Evolutionary conservation across 2,113 vertebrate species (phyloP).

Genomic region (Myotis yumanensis): DNA sequence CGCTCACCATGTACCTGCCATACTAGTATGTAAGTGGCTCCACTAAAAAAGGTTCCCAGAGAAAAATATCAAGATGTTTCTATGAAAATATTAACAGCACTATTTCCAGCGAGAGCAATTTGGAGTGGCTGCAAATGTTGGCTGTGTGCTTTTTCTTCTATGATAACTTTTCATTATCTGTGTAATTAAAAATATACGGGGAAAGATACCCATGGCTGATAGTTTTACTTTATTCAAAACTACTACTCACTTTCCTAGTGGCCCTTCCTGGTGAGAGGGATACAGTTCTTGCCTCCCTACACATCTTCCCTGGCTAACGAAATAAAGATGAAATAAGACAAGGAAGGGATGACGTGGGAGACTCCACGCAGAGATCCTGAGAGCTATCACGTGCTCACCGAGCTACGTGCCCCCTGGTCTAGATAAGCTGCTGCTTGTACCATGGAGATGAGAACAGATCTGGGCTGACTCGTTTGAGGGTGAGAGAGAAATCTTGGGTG

Average conservation of each 20-base stretch:
- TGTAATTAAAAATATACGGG: slow-evolving; percentile 12
- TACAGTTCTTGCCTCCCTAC: background rate
- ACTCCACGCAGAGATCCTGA: background rate
- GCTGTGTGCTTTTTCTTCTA: background rate
- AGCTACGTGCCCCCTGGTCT: background rate
- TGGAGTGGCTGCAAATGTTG: background rate
- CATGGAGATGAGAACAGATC: background rate
- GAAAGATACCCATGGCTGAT: background rate
- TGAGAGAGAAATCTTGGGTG: background rate
- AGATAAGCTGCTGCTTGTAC: background rate
- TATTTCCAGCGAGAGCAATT: slow-evolving; percentile 34
- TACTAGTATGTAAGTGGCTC: background rate
- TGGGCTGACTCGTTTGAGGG: background rate
- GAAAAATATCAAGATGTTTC: slow-evolving; percentile 15
- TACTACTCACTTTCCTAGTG: background rate
- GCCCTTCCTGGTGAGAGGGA: background rate
- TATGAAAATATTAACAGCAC: slow-evolving; percentile 23
- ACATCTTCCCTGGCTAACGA: background rate
- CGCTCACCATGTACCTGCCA: background rate
- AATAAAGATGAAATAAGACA: background rate
- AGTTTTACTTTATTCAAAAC: slow-evolving; percentile 43
- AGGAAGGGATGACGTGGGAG: background rate
- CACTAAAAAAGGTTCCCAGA: background rate
- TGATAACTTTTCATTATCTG: slow-evolving; percentile 41
- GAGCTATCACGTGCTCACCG: background rate